These are phyloP conservation scores for Drosophila diplacantha DNA, from an alignment of 2,888 invertebrate genomes.

Conservation along the genomic window DNA sequence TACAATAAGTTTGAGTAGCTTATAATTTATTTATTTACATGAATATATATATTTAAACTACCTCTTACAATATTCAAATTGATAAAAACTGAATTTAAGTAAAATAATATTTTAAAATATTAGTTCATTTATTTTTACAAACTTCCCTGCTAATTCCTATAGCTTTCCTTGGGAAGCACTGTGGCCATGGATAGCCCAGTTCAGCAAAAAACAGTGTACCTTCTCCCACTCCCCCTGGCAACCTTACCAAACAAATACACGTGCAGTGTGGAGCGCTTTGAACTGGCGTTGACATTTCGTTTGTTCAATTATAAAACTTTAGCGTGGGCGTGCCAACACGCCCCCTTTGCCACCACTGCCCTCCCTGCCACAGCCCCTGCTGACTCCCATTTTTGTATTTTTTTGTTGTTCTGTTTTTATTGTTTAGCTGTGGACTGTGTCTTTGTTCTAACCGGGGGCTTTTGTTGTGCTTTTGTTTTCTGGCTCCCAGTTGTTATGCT, in stretches of 20 bases:
- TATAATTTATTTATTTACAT: not conserved
- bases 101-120: too few relatives aligned
- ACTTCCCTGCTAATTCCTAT: not conserved
- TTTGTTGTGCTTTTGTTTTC: constrained; percentile 54
- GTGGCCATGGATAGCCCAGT: not conserved
- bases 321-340: constrained; percentile 46
- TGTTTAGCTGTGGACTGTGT: constrained; percentile 27
- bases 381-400: constrained; percentile 6
- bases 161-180: not conserved
- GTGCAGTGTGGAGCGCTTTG: constrained; percentile 46
- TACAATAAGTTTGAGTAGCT: too few relatives aligned
- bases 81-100: too few relatives aligned
- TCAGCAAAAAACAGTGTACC: constrained; percentile 6
- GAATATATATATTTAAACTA: not conserved
- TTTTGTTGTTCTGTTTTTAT: constrained; percentile 3
- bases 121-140: not conserved
- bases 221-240: not conserved
- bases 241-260: constrained; percentile 21
- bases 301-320: constrained; percentile 71
- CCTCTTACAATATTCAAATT: too few relatives aligned
- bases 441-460: constrained; percentile 59
- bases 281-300: constrained; percentile 70
- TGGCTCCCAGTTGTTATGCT: constrained; percentile 38
- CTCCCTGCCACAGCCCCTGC: constrained; percentile 2
- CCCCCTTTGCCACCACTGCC: not conserved